These are phyloP conservation scores for Metopia argyrocephala DNA, from an alignment of 2,888 invertebrate genomes.

Conservation along the genomic window DNA sequence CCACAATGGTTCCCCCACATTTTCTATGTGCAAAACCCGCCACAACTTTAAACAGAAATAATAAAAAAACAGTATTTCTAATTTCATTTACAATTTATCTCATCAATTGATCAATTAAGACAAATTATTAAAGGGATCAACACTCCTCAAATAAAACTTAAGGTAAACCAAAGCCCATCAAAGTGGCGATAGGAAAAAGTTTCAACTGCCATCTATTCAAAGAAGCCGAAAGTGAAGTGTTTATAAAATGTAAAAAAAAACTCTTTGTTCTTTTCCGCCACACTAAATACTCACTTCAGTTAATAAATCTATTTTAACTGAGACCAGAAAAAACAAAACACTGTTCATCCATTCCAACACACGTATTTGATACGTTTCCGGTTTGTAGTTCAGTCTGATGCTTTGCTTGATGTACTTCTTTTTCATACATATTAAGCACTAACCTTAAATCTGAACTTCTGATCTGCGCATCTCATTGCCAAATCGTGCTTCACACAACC, in stretches of 20 bases:
- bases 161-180: not conserved
- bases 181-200: not conserved
- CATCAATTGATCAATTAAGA: slow-evolving; percentile 33
- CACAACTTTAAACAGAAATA: no score
- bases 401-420: slow-evolving; percentile 8
- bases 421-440: slow-evolving; percentile 56
- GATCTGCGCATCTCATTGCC: slow-evolving; percentile 65
- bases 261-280: slow-evolving; percentile 76
- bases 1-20: no score
- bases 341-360: not conserved
- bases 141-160: slow-evolving; percentile 1
- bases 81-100: not conserved
- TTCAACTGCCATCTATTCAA: not conserved
- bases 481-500: slow-evolving; percentile 64
- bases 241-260: slow-evolving; percentile 47
- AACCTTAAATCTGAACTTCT: slow-evolving; percentile 65
- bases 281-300: slow-evolving; percentile 78
- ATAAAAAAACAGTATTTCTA: no score
- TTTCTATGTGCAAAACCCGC: no score
- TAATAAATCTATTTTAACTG: slow-evolving; percentile 76
- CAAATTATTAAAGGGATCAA: slow-evolving; percentile 20
- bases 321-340: slow-evolving; percentile 11
- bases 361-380: not conserved
- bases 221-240: slow-evolving; percentile 23
- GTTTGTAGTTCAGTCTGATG: not conserved